Conservation (phyloP, 2,888 invertebrate genomes). For the Rhodophaea formosa region DNA sequence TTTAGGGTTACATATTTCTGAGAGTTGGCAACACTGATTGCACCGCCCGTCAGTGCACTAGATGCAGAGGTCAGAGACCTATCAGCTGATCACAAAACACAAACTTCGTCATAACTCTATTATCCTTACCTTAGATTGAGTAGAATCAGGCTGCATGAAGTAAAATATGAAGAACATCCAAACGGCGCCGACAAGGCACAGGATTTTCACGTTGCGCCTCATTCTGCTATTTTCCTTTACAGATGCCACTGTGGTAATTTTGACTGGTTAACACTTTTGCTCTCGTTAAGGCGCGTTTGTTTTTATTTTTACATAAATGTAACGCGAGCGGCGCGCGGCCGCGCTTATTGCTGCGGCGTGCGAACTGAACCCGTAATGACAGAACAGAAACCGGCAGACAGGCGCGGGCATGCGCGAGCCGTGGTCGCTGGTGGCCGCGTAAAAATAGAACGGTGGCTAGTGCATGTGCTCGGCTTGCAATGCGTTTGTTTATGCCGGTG, state of each 20-base stretch:
- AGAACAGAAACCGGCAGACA: neutral
- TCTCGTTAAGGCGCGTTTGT: slow-evolving; percentile 23
- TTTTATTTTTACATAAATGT: neutral
- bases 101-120: slow-evolving; percentile 3
- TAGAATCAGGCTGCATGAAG: slow-evolving; percentile 71
- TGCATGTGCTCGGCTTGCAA: slow-evolving; percentile 10
- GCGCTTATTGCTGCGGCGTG: slow-evolving; percentile 65
- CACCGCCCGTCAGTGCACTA: slow-evolving; percentile 25
- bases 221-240: slow-evolving; percentile 40
- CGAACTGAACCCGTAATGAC: slow-evolving; percentile 49
- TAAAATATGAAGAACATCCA: slow-evolving; percentile 75
- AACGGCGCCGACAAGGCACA: slow-evolving; percentile 65
- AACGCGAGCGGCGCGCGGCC: slow-evolving; percentile 70
- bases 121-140: slow-evolving; percentile 60
- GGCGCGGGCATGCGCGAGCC: neutral
- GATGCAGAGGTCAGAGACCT: slow-evolving; percentile 31
- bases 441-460: slow-evolving; percentile 13
- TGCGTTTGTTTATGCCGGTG: slow-evolving; percentile 1
- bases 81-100: slow-evolving; percentile 42
- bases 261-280: slow-evolving; percentile 33
- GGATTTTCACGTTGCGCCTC: slow-evolving; percentile 72
- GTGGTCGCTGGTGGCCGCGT: slow-evolving; percentile 3
- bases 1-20: too few relatives aligned
- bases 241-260: slow-evolving; percentile 18
- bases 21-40: too few relatives aligned